phyloP scores from a whole-genome alignment of 2,797 vertebrate genomes.

The Anas capensis region DNA sequence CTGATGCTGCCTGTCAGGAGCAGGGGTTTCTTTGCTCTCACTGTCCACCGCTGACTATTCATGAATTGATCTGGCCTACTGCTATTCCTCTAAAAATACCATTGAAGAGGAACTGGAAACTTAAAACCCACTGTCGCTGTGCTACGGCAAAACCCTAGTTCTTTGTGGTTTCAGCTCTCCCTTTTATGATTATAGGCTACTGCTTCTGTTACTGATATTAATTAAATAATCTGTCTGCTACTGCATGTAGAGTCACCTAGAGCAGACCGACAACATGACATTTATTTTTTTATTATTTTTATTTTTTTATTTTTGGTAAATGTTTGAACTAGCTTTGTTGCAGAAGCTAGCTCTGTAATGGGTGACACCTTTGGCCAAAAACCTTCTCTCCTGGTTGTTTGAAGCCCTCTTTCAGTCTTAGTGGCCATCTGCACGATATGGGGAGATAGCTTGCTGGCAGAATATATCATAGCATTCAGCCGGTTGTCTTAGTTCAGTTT shows the following conservation, averaged over 20 bases:
- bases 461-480: background rate
- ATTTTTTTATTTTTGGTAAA: background rate
- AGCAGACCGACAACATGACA: background rate
- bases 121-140: background rate
- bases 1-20: slow-evolving; percentile 33
- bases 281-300: no score
- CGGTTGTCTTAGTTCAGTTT: slow-evolving; percentile 2
- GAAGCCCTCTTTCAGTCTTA: background rate
- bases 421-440: background rate
- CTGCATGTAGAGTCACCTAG: background rate
- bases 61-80: background rate
- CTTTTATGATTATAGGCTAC: slow-evolving; percentile 21
- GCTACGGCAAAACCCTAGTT: background rate
- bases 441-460: background rate
- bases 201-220: slow-evolving; percentile 28
- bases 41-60: background rate
- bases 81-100: slow-evolving; percentile 28
- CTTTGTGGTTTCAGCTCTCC: slow-evolving; percentile 10
- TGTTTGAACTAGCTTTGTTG: background rate
- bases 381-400: background rate
- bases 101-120: background rate
- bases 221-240: slow-evolving; percentile 34
- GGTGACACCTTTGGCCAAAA: background rate
- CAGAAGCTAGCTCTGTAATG: background rate
- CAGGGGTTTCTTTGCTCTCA: slow-evolving; percentile 28